Conservation (phyloP, 2,797 vertebrate genomes). For the Lutjanus argentimaculatus region DNA sequence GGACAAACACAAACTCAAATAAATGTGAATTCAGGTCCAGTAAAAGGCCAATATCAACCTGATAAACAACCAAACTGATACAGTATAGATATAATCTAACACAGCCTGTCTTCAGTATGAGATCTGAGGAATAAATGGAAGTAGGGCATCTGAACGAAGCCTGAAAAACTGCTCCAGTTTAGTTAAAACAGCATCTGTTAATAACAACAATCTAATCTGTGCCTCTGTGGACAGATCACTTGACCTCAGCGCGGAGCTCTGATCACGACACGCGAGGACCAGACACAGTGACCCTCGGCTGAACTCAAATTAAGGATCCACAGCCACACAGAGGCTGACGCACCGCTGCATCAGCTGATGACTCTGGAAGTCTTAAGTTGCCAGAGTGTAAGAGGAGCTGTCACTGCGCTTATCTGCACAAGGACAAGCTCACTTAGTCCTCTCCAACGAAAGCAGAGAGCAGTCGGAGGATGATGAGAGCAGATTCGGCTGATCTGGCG, state of each 20-base stretch:
- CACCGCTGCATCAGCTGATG: slow-evolving; percentile 25
- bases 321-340: slow-evolving; percentile 8
- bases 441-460: background rate
- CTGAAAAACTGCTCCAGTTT: background rate
- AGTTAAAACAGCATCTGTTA: slow-evolving; percentile 23
- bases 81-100: background rate
- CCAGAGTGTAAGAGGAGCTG: background rate
- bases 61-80: background rate
- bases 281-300: slow-evolving; percentile 38
- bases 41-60: background rate
- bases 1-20: background rate
- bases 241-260: background rate
- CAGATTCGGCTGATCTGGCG: background rate
- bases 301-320: slow-evolving; percentile 48
- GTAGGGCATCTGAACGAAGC: background rate
- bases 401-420: background rate
- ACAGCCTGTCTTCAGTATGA: background rate
- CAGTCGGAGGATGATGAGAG: background rate
- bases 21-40: background rate
- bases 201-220: slow-evolving; percentile 6
- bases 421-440: background rate
- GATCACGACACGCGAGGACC: slow-evolving; percentile 4
- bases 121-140: background rate
- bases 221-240: background rate
- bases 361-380: slow-evolving; percentile 25